Evolutionary conservation across 2,888 invertebrate species (phyloP).

Genomic region (Anarsia innoxiella): DNA sequence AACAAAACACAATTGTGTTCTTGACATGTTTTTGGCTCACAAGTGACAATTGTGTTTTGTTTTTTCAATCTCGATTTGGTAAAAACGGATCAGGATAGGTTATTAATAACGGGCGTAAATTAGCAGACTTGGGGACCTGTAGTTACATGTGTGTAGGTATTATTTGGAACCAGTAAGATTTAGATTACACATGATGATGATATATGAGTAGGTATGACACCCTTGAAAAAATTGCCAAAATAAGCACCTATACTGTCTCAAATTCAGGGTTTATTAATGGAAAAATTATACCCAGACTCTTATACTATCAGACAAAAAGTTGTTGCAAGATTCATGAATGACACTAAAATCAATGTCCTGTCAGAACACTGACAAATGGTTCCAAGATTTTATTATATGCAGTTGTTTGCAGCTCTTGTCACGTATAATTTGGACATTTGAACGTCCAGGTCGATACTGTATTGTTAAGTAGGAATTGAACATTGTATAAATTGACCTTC

Average conservation of each 20-base stretch:
- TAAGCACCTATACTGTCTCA: constrained; percentile 18
- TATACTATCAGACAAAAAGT: constrained; percentile 33
- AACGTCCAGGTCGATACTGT: constrained; percentile 45
- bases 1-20: too few relatives aligned
- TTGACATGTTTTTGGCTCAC: too few relatives aligned
- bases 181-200: too few relatives aligned
- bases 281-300: constrained; percentile 45
- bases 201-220: too few relatives aligned
- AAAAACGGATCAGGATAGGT: too few relatives aligned
- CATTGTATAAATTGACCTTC: constrained; percentile 38
- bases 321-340: constrained; percentile 47
- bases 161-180: too few relatives aligned
- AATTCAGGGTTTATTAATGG: constrained; percentile 51
- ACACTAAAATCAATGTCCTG: constrained; percentile 41
- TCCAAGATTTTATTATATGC: constrained; percentile 39
- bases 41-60: too few relatives aligned
- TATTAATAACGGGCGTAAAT: too few relatives aligned
- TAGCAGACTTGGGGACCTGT: too few relatives aligned
- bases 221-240: constrained; percentile 3
- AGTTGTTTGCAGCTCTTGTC: constrained; percentile 51
- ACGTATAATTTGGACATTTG: constrained; percentile 57
- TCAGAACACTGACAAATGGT: constrained; percentile 41
- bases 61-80: too few relatives aligned
- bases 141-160: too few relatives aligned
- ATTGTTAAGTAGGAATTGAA: constrained; percentile 31